Percentiles rank a stretch among this genome's conserved stretches.
Conservation (phyloP, 2,888 invertebrate species). For the Anorthoa munda region DNA sequence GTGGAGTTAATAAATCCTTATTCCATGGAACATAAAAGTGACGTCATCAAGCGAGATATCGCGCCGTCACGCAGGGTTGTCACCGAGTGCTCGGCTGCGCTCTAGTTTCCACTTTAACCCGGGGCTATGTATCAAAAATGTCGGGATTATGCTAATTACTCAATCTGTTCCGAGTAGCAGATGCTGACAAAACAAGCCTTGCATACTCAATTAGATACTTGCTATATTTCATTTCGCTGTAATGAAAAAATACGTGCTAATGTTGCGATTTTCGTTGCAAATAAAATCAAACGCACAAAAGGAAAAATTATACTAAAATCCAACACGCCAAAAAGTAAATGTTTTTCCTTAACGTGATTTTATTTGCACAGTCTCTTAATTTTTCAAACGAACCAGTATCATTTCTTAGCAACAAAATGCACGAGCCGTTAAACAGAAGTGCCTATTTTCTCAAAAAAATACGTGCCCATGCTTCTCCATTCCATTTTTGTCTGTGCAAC, state of each 20-base stretch:
- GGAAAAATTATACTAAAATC: no score
- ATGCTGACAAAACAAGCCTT: slow-evolving; percentile 57
- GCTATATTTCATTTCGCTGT: slow-evolving; percentile 37
- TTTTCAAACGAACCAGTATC: slow-evolving; percentile 7
- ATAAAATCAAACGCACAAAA: background rate
- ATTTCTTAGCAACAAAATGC: slow-evolving; percentile 27
- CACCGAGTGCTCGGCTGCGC: slow-evolving; percentile 41
- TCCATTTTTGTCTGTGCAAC: slow-evolving; percentile 52
- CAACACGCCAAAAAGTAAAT: no score
- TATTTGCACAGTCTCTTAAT: background rate
- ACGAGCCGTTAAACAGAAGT: slow-evolving; percentile 50
- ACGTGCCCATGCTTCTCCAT: slow-evolving; percentile 46
- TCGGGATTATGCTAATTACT: slow-evolving; percentile 69
- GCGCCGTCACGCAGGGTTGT: slow-evolving; percentile 64
- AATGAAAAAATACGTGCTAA: slow-evolving; percentile 36
- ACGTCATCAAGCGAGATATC: slow-evolving; percentile 62
- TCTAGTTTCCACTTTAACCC: slow-evolving; percentile 50
- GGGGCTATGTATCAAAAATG: slow-evolving; percentile 64
- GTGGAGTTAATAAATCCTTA: slow-evolving; percentile 58
- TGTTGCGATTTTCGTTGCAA: slow-evolving; percentile 6
- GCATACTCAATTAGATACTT: slow-evolving; percentile 54
- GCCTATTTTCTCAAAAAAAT: slow-evolving; percentile 61
- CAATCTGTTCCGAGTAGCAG: slow-evolving; percentile 64
- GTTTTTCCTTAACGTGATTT: slow-evolving; percentile 5
- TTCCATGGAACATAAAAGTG: slow-evolving; percentile 60